Conservation (phyloP, 2,797 vertebrate genomes). For the Dendrocincla tyrannina region DNA sequence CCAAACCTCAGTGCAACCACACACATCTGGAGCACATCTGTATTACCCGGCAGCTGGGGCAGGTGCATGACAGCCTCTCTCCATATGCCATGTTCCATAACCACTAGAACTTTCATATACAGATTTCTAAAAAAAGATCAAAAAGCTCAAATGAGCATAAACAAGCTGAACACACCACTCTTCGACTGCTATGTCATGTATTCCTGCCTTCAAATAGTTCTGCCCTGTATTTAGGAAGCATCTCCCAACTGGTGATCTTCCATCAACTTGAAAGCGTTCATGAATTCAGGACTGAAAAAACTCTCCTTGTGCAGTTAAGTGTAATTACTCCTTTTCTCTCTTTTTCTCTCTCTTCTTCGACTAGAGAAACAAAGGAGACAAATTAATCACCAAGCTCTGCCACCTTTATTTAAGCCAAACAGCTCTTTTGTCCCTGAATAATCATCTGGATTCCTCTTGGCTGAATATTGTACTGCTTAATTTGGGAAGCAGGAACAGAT, state of each 20-base stretch:
- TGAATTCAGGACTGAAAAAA: not conserved
- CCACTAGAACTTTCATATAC: not conserved
- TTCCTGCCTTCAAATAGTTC: not conserved
- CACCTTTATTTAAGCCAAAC: not conserved
- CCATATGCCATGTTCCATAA: accelerated
- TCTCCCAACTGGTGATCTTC: conserved; percentile 4
- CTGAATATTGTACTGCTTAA: not conserved
- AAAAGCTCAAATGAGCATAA: not conserved
- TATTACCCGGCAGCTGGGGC: not conserved
- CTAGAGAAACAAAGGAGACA: not conserved
- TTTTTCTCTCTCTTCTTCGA: not conserved
- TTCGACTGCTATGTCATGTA: not conserved
- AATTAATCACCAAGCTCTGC: conserved; percentile 34
- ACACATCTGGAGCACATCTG: not conserved
- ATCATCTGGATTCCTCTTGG: not conserved
- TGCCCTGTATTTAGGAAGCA: not conserved
- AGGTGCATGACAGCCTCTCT: not conserved
- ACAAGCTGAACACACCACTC: not conserved
- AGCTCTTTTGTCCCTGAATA: not conserved
- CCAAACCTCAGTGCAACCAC: not conserved
- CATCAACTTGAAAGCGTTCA: not conserved
- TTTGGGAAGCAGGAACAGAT: not conserved
- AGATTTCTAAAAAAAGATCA: not conserved
- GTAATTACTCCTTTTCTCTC: not conserved
- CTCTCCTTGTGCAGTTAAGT: not conserved